These are phyloP conservation scores for Epinotia demarniana DNA, from an alignment of 2,888 invertebrate genomes.

Conservation along the genomic window DNA sequence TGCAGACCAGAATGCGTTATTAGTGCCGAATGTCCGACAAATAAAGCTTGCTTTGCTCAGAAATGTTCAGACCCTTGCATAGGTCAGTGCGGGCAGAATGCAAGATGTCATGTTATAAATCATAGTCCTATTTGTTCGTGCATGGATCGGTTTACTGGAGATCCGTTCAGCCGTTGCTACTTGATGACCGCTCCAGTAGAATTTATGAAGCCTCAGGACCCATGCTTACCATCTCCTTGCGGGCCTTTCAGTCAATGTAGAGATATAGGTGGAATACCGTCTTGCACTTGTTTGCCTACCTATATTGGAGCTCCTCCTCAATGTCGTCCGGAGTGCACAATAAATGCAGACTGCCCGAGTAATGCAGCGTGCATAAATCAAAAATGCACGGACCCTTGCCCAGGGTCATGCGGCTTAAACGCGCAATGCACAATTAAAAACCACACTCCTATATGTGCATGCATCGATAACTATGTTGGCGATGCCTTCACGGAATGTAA, in stretches of 20 bases:
- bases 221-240: slow-evolving; percentile 87
- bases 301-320: slow-evolving; percentile 89
- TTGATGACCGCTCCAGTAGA: slow-evolving; percentile 54
- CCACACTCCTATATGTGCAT: slow-evolving; percentile 90
- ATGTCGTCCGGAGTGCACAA: slow-evolving; percentile 88
- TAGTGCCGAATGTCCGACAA: slow-evolving; percentile 88
- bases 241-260: slow-evolving; percentile 88
- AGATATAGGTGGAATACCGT: slow-evolving; percentile 84
- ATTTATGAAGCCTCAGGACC: slow-evolving; percentile 71
- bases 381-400: slow-evolving; percentile 92
- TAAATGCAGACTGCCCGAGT: slow-evolving; percentile 90
- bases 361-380: slow-evolving; percentile 91
- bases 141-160: slow-evolving; percentile 84
- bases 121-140: slow-evolving; percentile 90
- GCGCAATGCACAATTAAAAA: slow-evolving; percentile 87
- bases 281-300: slow-evolving; percentile 86
- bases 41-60: slow-evolving; percentile 87
- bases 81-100: slow-evolving; percentile 89
- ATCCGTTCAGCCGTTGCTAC: slow-evolving; percentile 87
- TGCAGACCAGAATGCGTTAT: slow-evolving; percentile 90
- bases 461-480: slow-evolving; percentile 88
- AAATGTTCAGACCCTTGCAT: slow-evolving; percentile 90
- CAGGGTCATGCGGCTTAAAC: slow-evolving; percentile 89
- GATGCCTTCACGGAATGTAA: slow-evolving; percentile 88
- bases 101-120: slow-evolving; percentile 89